Conservation (phyloP, 37 sponge, comb jelly and placozoan genomes). For the Bolinopsis microptera region DNA sequence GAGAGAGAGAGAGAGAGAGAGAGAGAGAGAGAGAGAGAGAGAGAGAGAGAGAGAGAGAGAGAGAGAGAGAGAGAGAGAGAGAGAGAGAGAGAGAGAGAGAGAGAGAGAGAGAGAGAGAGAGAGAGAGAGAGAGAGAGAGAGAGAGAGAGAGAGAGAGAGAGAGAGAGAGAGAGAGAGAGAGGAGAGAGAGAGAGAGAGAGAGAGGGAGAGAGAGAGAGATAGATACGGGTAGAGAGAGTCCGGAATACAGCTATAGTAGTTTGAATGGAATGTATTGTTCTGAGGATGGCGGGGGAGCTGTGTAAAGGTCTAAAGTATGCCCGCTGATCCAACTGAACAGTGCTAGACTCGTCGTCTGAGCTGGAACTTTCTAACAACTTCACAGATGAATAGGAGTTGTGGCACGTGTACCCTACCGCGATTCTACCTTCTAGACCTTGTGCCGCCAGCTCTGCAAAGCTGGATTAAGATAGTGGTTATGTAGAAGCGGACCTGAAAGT, state of each 20-base stretch:
- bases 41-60: conserved; percentile 9
- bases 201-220: too few relatives aligned
- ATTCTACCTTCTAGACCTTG: not conserved
- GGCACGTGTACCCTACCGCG: not conserved
- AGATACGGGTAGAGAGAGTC: too few relatives aligned
- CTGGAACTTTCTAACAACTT: not conserved
- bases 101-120: conserved; percentile 21
- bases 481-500: not conserved
- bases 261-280: not conserved
- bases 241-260: too few relatives aligned
- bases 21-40: conserved; percentile 8
- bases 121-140: conserved; percentile 38
- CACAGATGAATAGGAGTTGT: not conserved
- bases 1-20: not conserved
- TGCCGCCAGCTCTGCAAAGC: not conserved
- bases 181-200: too few relatives aligned
- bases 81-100: conserved; percentile 30
- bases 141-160: conserved; percentile 22
- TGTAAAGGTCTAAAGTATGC: not conserved
- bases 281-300: not conserved
- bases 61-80: not conserved
- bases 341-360: not conserved
- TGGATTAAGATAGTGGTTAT: not conserved
- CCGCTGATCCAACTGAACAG: not conserved
- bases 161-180: conserved; percentile 21